Percentiles rank a stretch among this genome's conserved stretches.
Conservation (phyloP, 2,888 invertebrate genomes). For the Lysandra coridon region DNA sequence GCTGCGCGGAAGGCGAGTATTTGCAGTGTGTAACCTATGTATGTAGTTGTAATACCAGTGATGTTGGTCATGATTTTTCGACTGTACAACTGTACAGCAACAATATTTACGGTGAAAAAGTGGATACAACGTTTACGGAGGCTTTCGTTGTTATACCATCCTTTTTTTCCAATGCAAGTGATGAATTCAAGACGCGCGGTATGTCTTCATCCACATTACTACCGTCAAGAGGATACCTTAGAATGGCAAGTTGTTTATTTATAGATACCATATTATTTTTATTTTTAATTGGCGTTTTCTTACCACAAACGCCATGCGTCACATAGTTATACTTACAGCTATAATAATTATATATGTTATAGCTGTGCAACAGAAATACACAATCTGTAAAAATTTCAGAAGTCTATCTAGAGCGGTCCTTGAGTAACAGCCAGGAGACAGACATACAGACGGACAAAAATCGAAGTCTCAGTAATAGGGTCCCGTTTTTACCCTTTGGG, state of each 20-base stretch:
- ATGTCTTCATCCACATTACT: background rate
- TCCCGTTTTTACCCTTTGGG: too few relatives aligned
- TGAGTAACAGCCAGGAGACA: too few relatives aligned
- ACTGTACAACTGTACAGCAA: background rate
- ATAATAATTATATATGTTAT: too few relatives aligned
- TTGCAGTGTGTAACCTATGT: background rate
- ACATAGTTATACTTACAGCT: too few relatives aligned
- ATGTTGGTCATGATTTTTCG: background rate
- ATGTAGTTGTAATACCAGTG: background rate
- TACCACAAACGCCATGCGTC: too few relatives aligned
- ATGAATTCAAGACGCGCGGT: background rate
- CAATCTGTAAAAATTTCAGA: too few relatives aligned
- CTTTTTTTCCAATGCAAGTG: background rate
- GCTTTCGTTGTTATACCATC: background rate
- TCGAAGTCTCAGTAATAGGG: too few relatives aligned
- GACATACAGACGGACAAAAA: too few relatives aligned
- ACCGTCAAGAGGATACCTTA: background rate
- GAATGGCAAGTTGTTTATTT: background rate
- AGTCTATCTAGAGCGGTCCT: too few relatives aligned
- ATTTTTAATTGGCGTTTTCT: too few relatives aligned
- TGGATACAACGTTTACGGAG: background rate
- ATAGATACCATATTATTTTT: too few relatives aligned
- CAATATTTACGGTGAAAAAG: background rate
- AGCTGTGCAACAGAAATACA: too few relatives aligned
- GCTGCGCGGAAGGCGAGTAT: background rate